Base-by-base conservation (phyloP, 2,113 vertebrate species). In the Hippocampus zosterae region DNA sequence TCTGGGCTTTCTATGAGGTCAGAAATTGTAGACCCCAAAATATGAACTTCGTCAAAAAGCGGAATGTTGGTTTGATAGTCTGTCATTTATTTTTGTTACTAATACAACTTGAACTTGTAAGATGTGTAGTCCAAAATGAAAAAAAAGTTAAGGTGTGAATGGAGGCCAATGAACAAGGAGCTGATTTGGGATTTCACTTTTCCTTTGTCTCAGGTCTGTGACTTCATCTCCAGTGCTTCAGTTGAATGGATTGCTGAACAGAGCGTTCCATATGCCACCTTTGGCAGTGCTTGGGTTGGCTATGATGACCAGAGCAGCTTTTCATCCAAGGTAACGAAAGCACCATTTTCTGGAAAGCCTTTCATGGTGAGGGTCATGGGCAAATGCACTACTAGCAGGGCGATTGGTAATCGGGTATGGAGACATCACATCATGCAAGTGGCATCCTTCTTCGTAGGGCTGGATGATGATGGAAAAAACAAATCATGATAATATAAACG, bases 1-100 rank as follows among this genome's bases (percentile, higher is more conserved):
- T 90, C 27, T 91, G 92, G 91, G 72, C 91, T 52, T 93, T 78
- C 79, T 94, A 92, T 73, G 94, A 95, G 92, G 93, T 94, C 44
- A 5, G 9, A 57, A 15, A 57, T 57, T 57, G 27, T 57, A 15
- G 12, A 27, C 1, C 23, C 12, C 88, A 55, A 25, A 16, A 37
- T 8, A 37, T 62, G 15, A 18, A 21, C 9, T 62, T 40, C 16
- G 29, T 33, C 29, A 33, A 33, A 33, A 5, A 33, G 29, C 29
- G 4, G 10, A 55, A 55, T 23, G 21, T 55, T n/a, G 10, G 21
- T 23, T 55, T 55, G 10, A n/a, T 55, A 18, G 48, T 18, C 48
- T 50, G 52, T 55, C 21, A 11, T 55, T 55, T 23, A 3, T 1
- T n/a, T 8, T n/a, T 21, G 8, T n/a, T n/a, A 5, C 1, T 21